Base-by-base conservation (phyloP, 1,140 invertebrate species). In the Cydia splendana region DNA sequence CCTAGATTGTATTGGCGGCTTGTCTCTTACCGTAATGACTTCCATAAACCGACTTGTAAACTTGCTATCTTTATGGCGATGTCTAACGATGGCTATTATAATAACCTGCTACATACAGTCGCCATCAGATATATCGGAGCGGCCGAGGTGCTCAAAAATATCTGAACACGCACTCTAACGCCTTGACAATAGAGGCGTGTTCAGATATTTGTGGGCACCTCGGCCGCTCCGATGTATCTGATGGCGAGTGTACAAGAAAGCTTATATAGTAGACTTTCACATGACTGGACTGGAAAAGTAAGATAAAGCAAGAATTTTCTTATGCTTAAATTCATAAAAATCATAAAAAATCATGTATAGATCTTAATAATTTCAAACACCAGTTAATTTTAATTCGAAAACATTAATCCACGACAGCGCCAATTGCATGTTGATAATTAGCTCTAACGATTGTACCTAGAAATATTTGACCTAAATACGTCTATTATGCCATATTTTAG, bases 21-120 rank as follows among this genome's bases (percentile, higher is more conserved):
- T 45, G n/a, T 69, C n/a, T 34, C 2, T 38, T 38, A 18, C 7
- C 7, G 4, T 71, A 71, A 71, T 18, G 30, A 38, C 30, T 71
- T 42, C 67, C 67, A 18, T 71, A 42, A 42, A 45, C n/a, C 34
- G 34, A 20, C 67, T 34, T 71, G 34, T 42, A 71, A 42, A 71
- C 38, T 45, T 18, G 13, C 13, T 18, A 71, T 34, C 15, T 71
- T 45, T 71, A 71, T 71, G 67, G 67, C 20, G 7, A 71, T 71
- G 15, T n/a, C 30, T 71, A 71, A 71, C 28, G 34, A 38, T 15
- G 30, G 34, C 30, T 20, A 24, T 62, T 62, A 62, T n/a, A 57
- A 57, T 57, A 62, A 62, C 57, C 9, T 62, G 57, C 57, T 62
- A 2, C 57, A 24, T 24, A 62, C 24, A 24, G 24, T 24, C 24